Evolutionary conservation across 2,888 invertebrate genomes (phyloP).

Genomic region (Lasioglossum malachurum): DNA sequence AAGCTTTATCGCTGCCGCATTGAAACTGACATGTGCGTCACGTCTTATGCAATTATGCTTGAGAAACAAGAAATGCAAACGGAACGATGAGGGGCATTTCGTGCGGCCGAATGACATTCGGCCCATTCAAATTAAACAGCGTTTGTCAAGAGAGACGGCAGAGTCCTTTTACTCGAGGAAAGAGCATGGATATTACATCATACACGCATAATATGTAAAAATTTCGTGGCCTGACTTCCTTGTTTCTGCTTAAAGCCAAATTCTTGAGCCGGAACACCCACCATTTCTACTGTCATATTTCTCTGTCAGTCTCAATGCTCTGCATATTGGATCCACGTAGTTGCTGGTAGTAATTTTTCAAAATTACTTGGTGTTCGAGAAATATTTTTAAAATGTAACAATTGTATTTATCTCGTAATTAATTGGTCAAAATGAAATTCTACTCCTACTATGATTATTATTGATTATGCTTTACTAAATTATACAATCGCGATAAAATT

Average conservation of each 20-base stretch:
- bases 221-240: not conserved
- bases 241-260: not conserved
- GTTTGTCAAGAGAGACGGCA: not conserved
- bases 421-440: not conserved
- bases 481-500: too few species aligned
- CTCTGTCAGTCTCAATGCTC: not conserved
- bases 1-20: not conserved
- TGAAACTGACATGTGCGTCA: not conserved
- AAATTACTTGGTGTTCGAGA: not conserved
- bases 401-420: too few species aligned
- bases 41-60: not conserved
- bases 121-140: not conserved
- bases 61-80: slow-evolving; percentile 5
- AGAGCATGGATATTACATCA: not conserved
- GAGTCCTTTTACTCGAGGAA: not conserved
- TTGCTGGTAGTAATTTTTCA: not conserved
- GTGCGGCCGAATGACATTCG: not conserved
- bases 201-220: not conserved
- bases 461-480: too few species aligned
- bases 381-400: not conserved
- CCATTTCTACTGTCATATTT: not conserved
- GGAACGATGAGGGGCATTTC: not conserved
- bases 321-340: not conserved
- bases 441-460: too few species aligned
- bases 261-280: too few species aligned